A percentile compares a stretch with the other conserved stretches of the same genome.
phyloP scores from a whole-genome alignment of 2,797 vertebrate genomes.

The Cossypha polioptera region DNA sequence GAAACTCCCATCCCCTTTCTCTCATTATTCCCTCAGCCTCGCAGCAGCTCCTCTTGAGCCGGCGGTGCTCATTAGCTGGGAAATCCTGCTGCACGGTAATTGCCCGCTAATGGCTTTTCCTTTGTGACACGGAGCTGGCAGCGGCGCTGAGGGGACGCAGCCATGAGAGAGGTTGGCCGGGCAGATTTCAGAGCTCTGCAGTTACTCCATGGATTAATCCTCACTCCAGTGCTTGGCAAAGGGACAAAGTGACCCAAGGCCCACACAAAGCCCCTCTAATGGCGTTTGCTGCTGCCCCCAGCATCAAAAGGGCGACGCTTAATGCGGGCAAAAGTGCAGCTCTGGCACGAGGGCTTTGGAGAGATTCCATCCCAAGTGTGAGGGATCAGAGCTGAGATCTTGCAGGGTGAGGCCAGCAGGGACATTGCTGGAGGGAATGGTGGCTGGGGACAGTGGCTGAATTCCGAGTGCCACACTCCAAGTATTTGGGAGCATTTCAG shows the following conservation, averaged over 20 bases:
- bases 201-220: slow-evolving; percentile 4
- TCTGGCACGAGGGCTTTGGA: background rate
- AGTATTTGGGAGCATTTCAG: accelerated
- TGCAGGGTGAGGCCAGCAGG: background rate
- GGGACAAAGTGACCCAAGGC: background rate
- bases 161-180: background rate
- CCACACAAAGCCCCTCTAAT: background rate
- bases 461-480: background rate
- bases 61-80: slow-evolving; percentile 38
- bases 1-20: slow-evolving; percentile 36
- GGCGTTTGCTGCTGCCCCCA: background rate
- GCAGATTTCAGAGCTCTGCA: background rate
- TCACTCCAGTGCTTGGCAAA: background rate
- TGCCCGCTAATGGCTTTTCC: slow-evolving; percentile 62
- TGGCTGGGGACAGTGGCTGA: background rate
- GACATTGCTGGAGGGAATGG: background rate
- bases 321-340: slow-evolving; percentile 26
- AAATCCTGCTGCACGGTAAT: slow-evolving; percentile 46
- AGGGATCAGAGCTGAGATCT: background rate
- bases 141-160: background rate
- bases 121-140: slow-evolving; percentile 32
- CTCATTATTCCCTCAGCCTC: slow-evolving; percentile 12
- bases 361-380: background rate
- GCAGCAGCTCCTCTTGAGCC: background rate
- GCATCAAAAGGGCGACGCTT: slow-evolving; percentile 21